phyloP scores from a whole-genome alignment of 2,113 vertebrate species.

The Proteles cristata region DNA sequence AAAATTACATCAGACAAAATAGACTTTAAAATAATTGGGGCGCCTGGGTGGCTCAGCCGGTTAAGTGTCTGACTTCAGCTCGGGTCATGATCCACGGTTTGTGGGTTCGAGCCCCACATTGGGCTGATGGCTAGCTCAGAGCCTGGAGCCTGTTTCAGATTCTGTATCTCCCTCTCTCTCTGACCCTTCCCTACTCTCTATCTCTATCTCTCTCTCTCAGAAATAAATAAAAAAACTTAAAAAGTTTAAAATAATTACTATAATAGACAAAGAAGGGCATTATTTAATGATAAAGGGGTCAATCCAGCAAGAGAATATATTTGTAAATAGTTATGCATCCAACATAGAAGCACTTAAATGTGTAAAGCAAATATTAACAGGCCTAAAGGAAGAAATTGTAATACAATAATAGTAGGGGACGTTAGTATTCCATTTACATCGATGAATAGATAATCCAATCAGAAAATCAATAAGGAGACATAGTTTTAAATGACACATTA shows the following conservation, averaged over 20 bases:
- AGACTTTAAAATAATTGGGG: neutral
- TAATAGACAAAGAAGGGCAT: neutral
- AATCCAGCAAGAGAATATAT: neutral
- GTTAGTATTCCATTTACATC: neutral
- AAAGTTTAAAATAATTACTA: neutral
- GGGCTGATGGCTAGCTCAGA: no score
- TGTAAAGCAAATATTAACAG: neutral
- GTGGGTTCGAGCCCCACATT: no score
- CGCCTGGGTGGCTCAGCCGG: no score
- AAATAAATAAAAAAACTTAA: no score
- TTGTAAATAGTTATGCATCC: neutral
- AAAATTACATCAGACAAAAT: neutral
- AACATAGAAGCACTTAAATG: neutral
- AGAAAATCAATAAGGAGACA: neutral
- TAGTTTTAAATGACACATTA: neutral
- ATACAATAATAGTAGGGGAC: neutral
- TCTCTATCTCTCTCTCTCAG: no score
- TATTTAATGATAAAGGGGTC: neutral
- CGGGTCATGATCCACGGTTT: no score
- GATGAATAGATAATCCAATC: neutral
- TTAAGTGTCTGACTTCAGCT: no score
- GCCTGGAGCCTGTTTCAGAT: no score
- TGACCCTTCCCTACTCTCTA: no score
- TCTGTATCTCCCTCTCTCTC: no score
- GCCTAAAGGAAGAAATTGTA: neutral